A percentile compares a stretch with the other conserved stretches of the same genome.
These are phyloP conservation scores for Sthenelais limicola DNA, from an alignment of 2,888 invertebrate genomes.

Conservation along the genomic window DNA sequence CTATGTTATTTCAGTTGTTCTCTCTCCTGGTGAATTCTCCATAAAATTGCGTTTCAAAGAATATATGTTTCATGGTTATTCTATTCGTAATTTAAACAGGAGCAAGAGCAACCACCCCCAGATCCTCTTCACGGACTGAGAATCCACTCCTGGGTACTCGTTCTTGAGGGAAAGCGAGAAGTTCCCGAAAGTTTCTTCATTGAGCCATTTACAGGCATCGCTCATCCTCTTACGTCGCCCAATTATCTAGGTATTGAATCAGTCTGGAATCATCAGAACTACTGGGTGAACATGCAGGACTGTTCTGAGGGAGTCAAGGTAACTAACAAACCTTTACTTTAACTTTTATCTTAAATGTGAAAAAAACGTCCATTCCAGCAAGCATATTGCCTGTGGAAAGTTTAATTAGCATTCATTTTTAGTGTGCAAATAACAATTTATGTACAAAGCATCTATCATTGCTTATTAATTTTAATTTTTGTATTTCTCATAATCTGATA, in stretches of 20 bases:
- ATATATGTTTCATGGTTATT: neutral
- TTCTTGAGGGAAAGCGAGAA: constrained; percentile 78
- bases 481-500: no score
- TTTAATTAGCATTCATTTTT: no score
- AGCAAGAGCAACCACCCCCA: constrained; percentile 68
- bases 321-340: no score
- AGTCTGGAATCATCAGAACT: constrained; percentile 89
- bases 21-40: no score
- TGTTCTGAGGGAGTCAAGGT: constrained; percentile 71
- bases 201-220: constrained; percentile 86
- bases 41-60: no score
- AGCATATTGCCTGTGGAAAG: no score
- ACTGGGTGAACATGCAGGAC: constrained; percentile 74
- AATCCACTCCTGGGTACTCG: constrained; percentile 87
- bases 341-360: no score
- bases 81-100: constrained; percentile 51
- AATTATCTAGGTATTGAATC: constrained; percentile 86
- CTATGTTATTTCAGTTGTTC: no score
- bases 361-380: no score
- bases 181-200: constrained; percentile 83
- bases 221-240: constrained; percentile 75
- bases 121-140: constrained; percentile 71
- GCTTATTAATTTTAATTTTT: no score
- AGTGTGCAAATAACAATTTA: no score
- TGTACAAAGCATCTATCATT: no score